These are phyloP conservation scores for Phoenicopterus ruber DNA, from an alignment of 2,113 vertebrate species.

Conservation along the genomic window DNA sequence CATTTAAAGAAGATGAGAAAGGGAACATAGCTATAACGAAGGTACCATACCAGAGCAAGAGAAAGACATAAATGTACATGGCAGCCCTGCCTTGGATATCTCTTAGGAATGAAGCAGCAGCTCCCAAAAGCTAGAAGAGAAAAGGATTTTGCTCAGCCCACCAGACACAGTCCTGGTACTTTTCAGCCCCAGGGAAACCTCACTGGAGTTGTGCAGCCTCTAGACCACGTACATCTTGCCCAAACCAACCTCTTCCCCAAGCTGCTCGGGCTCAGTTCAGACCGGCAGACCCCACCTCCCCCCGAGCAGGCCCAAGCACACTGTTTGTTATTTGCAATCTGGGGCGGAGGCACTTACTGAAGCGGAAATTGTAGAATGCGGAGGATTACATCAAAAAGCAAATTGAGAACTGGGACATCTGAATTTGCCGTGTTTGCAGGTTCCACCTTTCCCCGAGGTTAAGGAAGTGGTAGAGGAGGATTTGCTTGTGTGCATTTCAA, in stretches of 20 bases:
- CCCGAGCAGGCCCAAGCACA: neutral
- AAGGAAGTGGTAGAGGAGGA: constrained; percentile 50
- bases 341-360: neutral
- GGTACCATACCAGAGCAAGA: neutral
- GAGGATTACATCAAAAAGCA: constrained; percentile 53
- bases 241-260: neutral
- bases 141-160: neutral
- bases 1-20: neutral
- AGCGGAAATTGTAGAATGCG: neutral
- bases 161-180: neutral
- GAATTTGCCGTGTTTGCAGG: constrained; percentile 16
- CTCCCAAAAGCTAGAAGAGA: neutral
- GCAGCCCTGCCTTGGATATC: neutral
- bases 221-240: neutral
- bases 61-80: neutral
- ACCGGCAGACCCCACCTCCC: neutral
- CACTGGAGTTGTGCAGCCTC: neutral
- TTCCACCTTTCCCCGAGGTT: constrained; percentile 38
- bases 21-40: neutral
- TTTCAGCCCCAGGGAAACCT: neutral
- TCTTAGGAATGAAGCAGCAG: neutral
- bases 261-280: neutral
- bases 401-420: neutral
- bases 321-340: neutral
- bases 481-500: constrained; percentile 51